These are phyloP conservation scores for Drosophila leontia DNA, from an alignment of 1,140 invertebrate species.

Conservation along the genomic window DNA sequence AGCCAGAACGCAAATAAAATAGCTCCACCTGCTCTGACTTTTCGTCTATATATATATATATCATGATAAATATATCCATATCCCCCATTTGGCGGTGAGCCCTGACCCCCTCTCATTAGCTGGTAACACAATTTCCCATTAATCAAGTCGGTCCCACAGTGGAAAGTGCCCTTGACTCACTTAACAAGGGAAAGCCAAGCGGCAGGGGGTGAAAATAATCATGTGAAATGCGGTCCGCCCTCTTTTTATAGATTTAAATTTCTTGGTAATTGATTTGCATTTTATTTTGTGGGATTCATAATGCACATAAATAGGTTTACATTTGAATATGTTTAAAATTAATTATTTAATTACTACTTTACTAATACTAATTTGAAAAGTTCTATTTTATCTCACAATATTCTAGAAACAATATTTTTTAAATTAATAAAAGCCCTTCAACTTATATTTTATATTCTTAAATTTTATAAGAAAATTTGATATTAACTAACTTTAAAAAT, in stretches of 20 bases:
- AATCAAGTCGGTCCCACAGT: slow-evolving; percentile 35
- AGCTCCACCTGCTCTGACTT: slow-evolving; percentile 25
- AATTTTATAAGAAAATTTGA: background rate
- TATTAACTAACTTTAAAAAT: too few relatives aligned
- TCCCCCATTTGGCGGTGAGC: background rate
- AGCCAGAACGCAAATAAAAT: slow-evolving; percentile 22
- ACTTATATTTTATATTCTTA: background rate
- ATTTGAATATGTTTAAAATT: background rate
- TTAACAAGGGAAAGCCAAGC: slow-evolving; percentile 12
- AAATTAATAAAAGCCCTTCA: too few relatives aligned
- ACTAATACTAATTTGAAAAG: too few relatives aligned
- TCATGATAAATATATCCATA: slow-evolving; percentile 2
- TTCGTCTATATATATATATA: slow-evolving; percentile 4
- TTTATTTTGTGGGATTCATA: background rate
- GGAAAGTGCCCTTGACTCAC: slow-evolving; percentile 64
- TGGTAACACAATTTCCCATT: slow-evolving; percentile 53
- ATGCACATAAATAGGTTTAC: background rate
- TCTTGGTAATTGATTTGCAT: slow-evolving; percentile 8
- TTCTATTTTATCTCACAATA: background rate
- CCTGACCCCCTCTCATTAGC: slow-evolving; percentile 38
- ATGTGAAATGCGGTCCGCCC: background rate
- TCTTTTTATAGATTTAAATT: background rate
- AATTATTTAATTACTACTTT: background rate
- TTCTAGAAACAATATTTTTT: too few relatives aligned
- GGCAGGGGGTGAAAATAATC: slow-evolving; percentile 34